phyloP scores from a whole-genome alignment of 2,888 invertebrate species.

The Norana najaformis region DNA sequence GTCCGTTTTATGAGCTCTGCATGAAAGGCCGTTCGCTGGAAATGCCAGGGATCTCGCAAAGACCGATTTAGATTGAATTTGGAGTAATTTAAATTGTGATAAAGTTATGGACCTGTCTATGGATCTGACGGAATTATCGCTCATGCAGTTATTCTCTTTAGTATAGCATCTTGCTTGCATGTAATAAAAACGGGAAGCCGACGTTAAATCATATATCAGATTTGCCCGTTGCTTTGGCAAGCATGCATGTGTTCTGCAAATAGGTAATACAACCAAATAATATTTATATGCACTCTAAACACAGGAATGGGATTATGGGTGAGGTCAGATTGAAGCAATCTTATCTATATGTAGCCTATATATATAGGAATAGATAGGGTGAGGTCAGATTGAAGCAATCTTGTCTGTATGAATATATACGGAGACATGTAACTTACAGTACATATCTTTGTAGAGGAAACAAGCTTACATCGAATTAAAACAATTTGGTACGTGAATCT shows the following conservation, averaged over 20 bases:
- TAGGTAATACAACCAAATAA: neutral
- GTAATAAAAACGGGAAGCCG: conserved; percentile 5
- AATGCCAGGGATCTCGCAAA: neutral
- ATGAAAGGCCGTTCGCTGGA: neutral
- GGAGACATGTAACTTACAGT: too few species aligned
- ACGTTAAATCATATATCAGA: neutral
- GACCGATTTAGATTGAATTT: conserved; percentile 13
- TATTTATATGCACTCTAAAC: neutral
- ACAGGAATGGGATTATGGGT: neutral
- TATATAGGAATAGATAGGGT: neutral
- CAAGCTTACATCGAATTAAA: neutral
- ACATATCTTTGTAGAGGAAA: neutral
- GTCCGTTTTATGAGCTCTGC: conserved; percentile 1
- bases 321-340: neutral
- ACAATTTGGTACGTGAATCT: neutral
- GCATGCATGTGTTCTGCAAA: neutral
- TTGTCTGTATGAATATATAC: too few species aligned
- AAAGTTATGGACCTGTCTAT: conserved; percentile 1
- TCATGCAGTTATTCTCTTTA: neutral
- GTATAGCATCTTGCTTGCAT: neutral
- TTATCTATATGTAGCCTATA: neutral
- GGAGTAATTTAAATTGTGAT: conserved; percentile 13
- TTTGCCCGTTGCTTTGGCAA: neutral
- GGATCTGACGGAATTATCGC: conserved; percentile 13
- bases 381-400: too few species aligned